A percentile compares a stretch with the other conserved stretches of the same genome.
Evolutionary conservation across 1,140 invertebrate genomes (phyloP).

Genomic region (Drosophila malerkotliana): DNA sequence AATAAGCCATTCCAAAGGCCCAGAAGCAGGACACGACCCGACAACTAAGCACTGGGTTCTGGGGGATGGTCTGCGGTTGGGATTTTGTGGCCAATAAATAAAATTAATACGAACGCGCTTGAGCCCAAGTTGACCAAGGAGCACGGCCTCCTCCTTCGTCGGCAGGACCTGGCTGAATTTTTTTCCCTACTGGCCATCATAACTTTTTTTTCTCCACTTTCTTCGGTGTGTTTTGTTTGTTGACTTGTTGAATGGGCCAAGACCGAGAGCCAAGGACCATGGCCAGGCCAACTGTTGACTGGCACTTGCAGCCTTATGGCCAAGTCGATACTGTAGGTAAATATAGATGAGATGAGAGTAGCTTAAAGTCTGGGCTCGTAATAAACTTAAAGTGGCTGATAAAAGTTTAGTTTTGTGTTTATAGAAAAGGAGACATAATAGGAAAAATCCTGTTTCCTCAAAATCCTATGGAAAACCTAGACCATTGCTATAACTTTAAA

Average conservation of each 20-base stretch:
- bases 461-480: background rate
- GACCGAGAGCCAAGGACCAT: conserved; percentile 21
- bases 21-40: conserved; percentile 47
- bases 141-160: conserved; percentile 8
- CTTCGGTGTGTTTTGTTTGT: conserved; percentile 61
- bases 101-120: conserved; percentile 78
- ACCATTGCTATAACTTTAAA: background rate
- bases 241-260: conserved; percentile 73
- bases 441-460: background rate
- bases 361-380: conserved; percentile 17
- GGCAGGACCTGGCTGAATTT: conserved; percentile 17
- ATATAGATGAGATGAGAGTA: conserved; percentile 12
- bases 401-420: background rate
- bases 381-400: background rate
- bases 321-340: conserved; percentile 44
- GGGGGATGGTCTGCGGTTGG: conserved; percentile 22
- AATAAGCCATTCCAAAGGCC: conserved; percentile 56
- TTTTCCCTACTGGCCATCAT: conserved; percentile 21
- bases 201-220: conserved; percentile 41
- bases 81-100: conserved; percentile 76
- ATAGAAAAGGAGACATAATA: background rate
- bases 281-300: conserved; percentile 59
- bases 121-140: conserved; percentile 65
- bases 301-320: conserved; percentile 47
- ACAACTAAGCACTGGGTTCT: conserved; percentile 13